Evolutionary conservation across 1,140 invertebrate species (phyloP).

Genomic region (Drosophila nasuta): DNA sequence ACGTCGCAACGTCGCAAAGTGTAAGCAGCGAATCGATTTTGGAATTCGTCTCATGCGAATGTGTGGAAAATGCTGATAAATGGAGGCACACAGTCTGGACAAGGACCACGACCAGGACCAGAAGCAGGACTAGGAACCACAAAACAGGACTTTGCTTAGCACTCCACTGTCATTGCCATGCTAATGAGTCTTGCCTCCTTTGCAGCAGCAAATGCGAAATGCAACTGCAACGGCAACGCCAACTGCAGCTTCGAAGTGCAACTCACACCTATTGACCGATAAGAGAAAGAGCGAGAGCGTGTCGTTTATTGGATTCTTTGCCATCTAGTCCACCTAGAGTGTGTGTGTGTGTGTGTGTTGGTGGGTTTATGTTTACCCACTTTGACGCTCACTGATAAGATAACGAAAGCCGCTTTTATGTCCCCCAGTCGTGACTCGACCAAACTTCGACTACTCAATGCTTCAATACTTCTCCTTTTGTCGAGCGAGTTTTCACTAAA

Average conservation of each 20-base stretch:
- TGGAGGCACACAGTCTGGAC: slow-evolving; percentile 40
- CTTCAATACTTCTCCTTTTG: slow-evolving; percentile 18
- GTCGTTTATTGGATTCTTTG: slow-evolving; percentile 30
- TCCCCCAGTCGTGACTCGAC: slow-evolving; percentile 50
- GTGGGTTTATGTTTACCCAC: slow-evolving; percentile 49
- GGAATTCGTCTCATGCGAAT: slow-evolving; percentile 78
- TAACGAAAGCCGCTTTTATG: slow-evolving; percentile 57
- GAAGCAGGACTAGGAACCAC: not conserved
- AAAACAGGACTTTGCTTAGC: slow-evolving; percentile 13
- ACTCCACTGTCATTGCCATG: slow-evolving; percentile 59
- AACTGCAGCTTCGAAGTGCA: slow-evolving; percentile 17
- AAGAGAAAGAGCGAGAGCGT: slow-evolving; percentile 30
- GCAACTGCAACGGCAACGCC: slow-evolving; percentile 24
- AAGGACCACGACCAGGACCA: not conserved
- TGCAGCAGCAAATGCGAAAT: slow-evolving; percentile 3
- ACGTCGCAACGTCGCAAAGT: slow-evolving; percentile 29
- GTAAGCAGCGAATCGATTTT: slow-evolving; percentile 75
- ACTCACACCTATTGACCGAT: slow-evolving; percentile 53
- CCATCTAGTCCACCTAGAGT: not conserved
- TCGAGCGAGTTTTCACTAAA: slow-evolving; percentile 53
- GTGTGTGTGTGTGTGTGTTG: slow-evolving; percentile 34
- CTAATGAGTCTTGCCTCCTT: slow-evolving; percentile 54
- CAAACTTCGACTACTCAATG: slow-evolving; percentile 7
- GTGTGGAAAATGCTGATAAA: slow-evolving; percentile 83
- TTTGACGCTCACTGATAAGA: slow-evolving; percentile 67